phyloP scores from a whole-genome alignment of 92 coral and sea anemone genomes.

The Zoanthus sociatus region DNA sequence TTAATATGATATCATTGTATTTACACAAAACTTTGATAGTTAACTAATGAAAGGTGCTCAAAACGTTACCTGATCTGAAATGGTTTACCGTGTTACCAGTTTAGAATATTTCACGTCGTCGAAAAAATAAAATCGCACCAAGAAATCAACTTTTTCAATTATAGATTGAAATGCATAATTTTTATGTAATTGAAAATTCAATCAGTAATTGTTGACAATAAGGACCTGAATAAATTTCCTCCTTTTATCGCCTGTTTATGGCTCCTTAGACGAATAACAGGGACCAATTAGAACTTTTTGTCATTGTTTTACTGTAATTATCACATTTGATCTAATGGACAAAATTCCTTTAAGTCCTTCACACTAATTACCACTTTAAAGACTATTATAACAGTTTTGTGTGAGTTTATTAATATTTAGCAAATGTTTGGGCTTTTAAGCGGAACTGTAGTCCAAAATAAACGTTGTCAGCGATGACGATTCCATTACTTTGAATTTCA shows the following conservation, averaged over 20 bases:
- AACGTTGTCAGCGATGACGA: neutral
- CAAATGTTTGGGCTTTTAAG: neutral
- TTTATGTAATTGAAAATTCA: neutral
- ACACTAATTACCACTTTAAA: neutral
- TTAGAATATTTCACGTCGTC: neutral
- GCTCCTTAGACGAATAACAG: neutral
- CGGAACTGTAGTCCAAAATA: neutral
- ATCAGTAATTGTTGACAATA: neutral
- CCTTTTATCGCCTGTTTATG: neutral
- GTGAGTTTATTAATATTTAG: neutral
- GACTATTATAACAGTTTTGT: neutral
- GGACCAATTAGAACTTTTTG: neutral
- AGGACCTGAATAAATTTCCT: neutral
- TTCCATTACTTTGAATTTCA: neutral
- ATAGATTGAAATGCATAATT: neutral
- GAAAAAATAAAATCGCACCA: neutral
- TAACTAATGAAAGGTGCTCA: neutral
- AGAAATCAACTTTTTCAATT: neutral
- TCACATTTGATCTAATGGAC: neutral
- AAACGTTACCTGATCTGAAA: neutral
- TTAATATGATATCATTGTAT: neutral
- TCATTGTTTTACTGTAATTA: neutral
- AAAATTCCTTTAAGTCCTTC: neutral
- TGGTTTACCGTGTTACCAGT: neutral
- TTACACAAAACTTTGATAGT: neutral